Conservation (phyloP, 1,140 invertebrate genomes). For the Papilio helenus region DNA sequence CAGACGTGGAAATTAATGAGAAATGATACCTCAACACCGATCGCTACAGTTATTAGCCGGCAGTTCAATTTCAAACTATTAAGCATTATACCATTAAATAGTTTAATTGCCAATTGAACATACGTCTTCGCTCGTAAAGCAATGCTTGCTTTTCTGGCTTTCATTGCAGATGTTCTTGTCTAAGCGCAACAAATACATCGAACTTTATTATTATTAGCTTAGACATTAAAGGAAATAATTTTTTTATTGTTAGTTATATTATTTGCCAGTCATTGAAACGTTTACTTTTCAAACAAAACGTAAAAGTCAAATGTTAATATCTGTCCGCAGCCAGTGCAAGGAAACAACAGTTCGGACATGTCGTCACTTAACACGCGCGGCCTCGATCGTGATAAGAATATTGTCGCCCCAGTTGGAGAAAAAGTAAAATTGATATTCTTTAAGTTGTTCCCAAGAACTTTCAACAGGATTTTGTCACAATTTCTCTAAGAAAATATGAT, state of each 20-base stretch:
- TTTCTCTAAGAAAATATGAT: constrained; percentile 49
- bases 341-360: constrained; percentile 52
- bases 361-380: constrained; percentile 70
- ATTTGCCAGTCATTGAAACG: neutral
- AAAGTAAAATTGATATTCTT: constrained; percentile 81
- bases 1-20: constrained; percentile 71
- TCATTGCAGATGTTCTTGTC: constrained; percentile 43
- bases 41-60: constrained; percentile 53
- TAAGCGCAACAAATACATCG: constrained; percentile 1
- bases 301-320: constrained; percentile 38
- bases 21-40: constrained; percentile 60
- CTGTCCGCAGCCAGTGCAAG: constrained; percentile 39
- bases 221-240: neutral
- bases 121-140: constrained; percentile 67
- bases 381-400: constrained; percentile 78
- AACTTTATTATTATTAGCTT: constrained; percentile 10
- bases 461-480: constrained; percentile 75
- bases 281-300: neutral
- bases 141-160: constrained; percentile 58
- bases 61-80: constrained; percentile 61
- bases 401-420: constrained; percentile 71
- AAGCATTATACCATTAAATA: constrained; percentile 65
- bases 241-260: neutral
- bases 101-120: constrained; percentile 64
- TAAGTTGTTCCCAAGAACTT: constrained; percentile 66